Base-by-base conservation (phyloP, 2,113 vertebrate genomes). In the Daboia siamensis region DNA sequence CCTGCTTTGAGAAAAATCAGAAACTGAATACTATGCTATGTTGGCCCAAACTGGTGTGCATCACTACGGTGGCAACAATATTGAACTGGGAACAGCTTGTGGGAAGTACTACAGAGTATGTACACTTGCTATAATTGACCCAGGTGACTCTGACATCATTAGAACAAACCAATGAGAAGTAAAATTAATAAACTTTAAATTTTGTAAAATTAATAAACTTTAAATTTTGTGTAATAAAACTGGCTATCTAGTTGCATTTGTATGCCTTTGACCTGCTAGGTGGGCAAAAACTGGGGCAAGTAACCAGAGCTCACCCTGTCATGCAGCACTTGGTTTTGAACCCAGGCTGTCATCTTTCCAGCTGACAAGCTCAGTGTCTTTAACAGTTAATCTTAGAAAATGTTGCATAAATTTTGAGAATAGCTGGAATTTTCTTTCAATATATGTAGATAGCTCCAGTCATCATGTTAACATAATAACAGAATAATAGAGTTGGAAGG, bases 1-100 rank as follows among this genome's bases (percentile, higher is more conserved):
- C 99, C 99, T 2, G 99, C 99, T 84, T 97, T 99, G 96, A 99
- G 99, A 39, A 95, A 99, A 99, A 97, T 99, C 99, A 20, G 99
- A 99, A 97, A 99, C 99, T 4, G 99, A 99, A 93, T 99, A 99
- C 96, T 99, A 99, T 0, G 99, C 99, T 23, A 99, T 99, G 99
- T 97, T 97, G 86, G 98, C 98, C 85, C 98, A 98, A 97, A 98
- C 98, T 0, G 98, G 98, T 0, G 99, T 99, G 93, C 99, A 99
- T 94, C 99, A 99, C 95, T 99, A 99, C 93, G 99, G 99, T 2
- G 99, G 99, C 94, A 99, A 99, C 97, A 99, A 99, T 96, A 99
- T 99, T 23, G 99, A 99, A 94, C 87, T 99, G 93, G 99, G 99
- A 90, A 99, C 99, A 96, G 99, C 99, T 0, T 99, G 99, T 5